Base-by-base conservation (phyloP, 2,888 invertebrate species). In the Agriopis leucophaearia region DNA sequence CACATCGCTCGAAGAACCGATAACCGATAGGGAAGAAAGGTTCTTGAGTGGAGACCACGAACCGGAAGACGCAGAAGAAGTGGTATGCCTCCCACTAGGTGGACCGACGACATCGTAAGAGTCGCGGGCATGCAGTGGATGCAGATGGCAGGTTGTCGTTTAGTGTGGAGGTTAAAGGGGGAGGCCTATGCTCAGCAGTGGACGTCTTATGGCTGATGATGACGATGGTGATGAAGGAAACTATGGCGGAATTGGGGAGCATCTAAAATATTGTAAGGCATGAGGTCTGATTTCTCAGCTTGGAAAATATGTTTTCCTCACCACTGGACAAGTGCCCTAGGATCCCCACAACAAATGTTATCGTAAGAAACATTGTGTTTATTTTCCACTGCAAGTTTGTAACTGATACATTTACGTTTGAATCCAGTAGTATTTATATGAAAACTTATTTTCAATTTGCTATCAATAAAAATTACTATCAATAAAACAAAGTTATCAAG, bases 341-440 rank as follows among this genome's bases (percentile, higher is more conserved):
- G 35, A 57, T 13, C 16, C 42, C 56, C 52, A 52, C 40, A 27
- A 64, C n/a, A 36, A 64, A 16, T 51, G 15, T 12, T 1, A 57
- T 36, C 42, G 54, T 18, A 36, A 58, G 15, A 60, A 27, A 45
- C 45, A 67, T 54, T 61, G 15, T 51, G 58, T 52, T 60, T 42
- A 35, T 50, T 60, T 58, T 58, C 44, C 47, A 44, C 35, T 35
- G 10, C 27, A 40, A 8, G 10, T 2, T 6, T 10, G n/a, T 52
- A 61, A 61, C 51, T 61, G 61, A 61, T 61, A 10, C 60, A 38
- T 51, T 27, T 16, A 2, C 35, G 5, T 10, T 44, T 4, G 8
- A 52, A 35, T n/a, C 13, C 13, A 9, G 9, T 35, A 35, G 35
- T 52, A 44, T 61, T 61, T 61, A 61, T 61, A 61, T 40, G 8